Conservation (phyloP, 2,888 invertebrate genomes). For the Tuberolachnus salignus region DNA sequence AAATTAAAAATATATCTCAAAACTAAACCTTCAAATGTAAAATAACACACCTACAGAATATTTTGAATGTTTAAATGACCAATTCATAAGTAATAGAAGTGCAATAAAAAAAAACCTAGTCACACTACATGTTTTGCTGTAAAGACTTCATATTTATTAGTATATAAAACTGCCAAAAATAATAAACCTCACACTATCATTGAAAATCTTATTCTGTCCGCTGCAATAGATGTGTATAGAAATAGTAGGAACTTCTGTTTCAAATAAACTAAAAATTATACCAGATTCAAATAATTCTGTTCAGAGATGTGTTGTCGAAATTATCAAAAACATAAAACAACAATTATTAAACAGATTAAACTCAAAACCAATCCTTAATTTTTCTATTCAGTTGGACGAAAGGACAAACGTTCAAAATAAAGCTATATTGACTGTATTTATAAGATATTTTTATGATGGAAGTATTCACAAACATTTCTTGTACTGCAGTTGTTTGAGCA, state of each 20-base stretch:
- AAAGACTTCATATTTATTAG: conserved; percentile 16
- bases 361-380: background rate
- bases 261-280: background rate
- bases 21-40: background rate
- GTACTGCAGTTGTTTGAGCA: background rate
- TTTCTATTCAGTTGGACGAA: background rate
- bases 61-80: no score
- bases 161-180: conserved; percentile 1
- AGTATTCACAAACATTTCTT: background rate
- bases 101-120: conserved; percentile 1
- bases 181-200: conserved; percentile 10
- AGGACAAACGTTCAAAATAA: background rate
- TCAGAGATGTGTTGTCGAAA: background rate
- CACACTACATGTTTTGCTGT: background rate
- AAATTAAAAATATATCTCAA: conserved; percentile 12
- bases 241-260: background rate
- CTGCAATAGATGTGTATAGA: conserved; percentile 11
- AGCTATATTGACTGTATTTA: background rate
- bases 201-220: background rate
- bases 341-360: background rate
- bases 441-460: background rate
- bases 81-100: background rate
- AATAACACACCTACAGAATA: background rate
- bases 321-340: background rate
- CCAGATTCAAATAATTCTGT: background rate